phyloP scores from a whole-genome alignment of 1,140 invertebrate genomes.

The Scaptomyza montana region DNA sequence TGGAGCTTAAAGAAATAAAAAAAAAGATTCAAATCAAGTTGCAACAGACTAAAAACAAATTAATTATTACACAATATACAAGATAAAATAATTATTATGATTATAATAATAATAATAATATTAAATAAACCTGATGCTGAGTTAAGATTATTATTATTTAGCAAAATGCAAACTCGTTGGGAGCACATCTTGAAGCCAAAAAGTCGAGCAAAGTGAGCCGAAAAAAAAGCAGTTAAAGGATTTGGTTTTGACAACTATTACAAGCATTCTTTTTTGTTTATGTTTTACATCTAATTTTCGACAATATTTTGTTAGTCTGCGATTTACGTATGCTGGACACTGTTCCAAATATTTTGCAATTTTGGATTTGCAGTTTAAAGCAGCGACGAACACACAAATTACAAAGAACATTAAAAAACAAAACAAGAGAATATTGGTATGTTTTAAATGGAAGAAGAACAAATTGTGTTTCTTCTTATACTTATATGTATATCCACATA shows the following conservation, averaged over 20 bases:
- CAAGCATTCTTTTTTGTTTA: too few relatives aligned
- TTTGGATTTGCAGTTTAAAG: constrained; percentile 3
- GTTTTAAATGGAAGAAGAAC: constrained; percentile 2
- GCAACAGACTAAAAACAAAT: constrained; percentile 32
- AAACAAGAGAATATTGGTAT: neutral
- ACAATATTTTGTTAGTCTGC: constrained; percentile 1
- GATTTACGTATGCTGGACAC: constrained; percentile 1
- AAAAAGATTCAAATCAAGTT: constrained; percentile 12
- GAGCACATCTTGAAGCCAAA: constrained; percentile 41
- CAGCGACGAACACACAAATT: constrained; percentile 9
- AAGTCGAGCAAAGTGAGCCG: constrained; percentile 30
- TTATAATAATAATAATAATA: neutral
- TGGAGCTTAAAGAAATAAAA: constrained; percentile 9
- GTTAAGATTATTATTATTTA: constrained; percentile 35
- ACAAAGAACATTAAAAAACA: neutral
- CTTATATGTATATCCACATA: too few relatives aligned
- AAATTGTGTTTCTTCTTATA: too few relatives aligned
- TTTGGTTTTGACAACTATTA: too few relatives aligned
- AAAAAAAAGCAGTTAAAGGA: constrained; percentile 18
- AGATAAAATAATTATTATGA: neutral
- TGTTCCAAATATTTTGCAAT: neutral
- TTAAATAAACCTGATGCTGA: constrained; percentile 41
- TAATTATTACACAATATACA: constrained; percentile 36
- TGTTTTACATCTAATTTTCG: neutral
- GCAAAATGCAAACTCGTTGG: constrained; percentile 54